phyloP scores from a whole-genome alignment of 2,113 vertebrate species.

The Mus musculus region GRCm39 chr2:47033001-47033500 shows the following conservation, averaged over 20 bases:
- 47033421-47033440: slow-evolving; percentile 90
- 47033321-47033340: not conserved
- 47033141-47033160: slow-evolving; percentile 64
- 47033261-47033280: slow-evolving; percentile 57
- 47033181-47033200: slow-evolving; percentile 74
- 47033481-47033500: slow-evolving; percentile 93
- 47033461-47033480: slow-evolving; percentile 90
- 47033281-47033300: slow-evolving; percentile 52
- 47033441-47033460: slow-evolving; percentile 87
- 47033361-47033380: slow-evolving; percentile 72
- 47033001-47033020: not conserved
- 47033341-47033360: slow-evolving; percentile 80
- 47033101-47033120: slow-evolving; percentile 73
- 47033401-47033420: slow-evolving; percentile 88
- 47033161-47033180: slow-evolving; percentile 43
- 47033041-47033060: slow-evolving; percentile 30
- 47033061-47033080: not conserved
- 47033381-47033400: slow-evolving; percentile 81
- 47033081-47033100: not conserved
- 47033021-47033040: slow-evolving; percentile 58
- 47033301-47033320: slow-evolving; percentile 3
- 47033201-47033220: slow-evolving; percentile 84
- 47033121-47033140: slow-evolving; percentile 61
- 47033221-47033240: slow-evolving; percentile 55
- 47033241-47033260: slow-evolving; percentile 74